phyloP scores from a whole-genome alignment of 2,888 invertebrate genomes.

The Phrixothrix hirtus region DNA sequence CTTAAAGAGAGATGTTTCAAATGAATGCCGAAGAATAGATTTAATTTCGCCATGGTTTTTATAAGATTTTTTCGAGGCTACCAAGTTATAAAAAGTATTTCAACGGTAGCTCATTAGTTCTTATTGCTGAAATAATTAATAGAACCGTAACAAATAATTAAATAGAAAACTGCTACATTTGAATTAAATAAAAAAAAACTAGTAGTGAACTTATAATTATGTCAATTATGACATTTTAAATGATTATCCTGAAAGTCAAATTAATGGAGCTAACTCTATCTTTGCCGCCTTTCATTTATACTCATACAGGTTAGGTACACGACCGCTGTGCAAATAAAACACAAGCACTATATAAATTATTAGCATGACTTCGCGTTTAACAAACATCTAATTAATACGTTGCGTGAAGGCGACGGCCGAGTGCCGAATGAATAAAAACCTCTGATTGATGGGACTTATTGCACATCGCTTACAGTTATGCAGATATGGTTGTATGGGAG shows the following conservation, averaged over 20 bases:
- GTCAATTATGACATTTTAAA: conserved; percentile 25
- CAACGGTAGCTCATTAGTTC: too few species aligned
- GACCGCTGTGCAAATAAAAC: conserved; percentile 43
- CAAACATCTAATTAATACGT: conserved; percentile 46
- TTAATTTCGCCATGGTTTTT: too few species aligned
- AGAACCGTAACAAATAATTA: too few species aligned
- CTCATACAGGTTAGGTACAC: conserved; percentile 27
- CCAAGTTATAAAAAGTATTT: too few species aligned
- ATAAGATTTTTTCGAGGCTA: too few species aligned
- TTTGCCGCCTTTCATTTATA: conserved; percentile 27
- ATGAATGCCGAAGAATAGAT: too few species aligned
- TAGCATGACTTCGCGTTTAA: conserved; percentile 45
- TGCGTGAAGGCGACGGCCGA: conserved; percentile 39
- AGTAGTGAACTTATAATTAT: conserved; percentile 3
- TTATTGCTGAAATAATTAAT: too few species aligned
- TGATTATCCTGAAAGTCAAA: conserved; percentile 37
- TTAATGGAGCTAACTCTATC: conserved; percentile 31
- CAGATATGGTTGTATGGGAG: too few species aligned
- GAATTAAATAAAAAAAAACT: too few species aligned
- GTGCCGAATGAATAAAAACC: conserved; percentile 28
- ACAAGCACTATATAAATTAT: conserved; percentile 42
- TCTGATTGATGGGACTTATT: conserved; percentile 34
- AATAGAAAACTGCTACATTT: too few species aligned
- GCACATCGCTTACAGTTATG: conserved; percentile 32
- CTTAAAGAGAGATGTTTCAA: too few species aligned